Evolutionary conservation across 2,888 invertebrate genomes (phyloP).

Genomic region (Eilema caniola): DNA sequence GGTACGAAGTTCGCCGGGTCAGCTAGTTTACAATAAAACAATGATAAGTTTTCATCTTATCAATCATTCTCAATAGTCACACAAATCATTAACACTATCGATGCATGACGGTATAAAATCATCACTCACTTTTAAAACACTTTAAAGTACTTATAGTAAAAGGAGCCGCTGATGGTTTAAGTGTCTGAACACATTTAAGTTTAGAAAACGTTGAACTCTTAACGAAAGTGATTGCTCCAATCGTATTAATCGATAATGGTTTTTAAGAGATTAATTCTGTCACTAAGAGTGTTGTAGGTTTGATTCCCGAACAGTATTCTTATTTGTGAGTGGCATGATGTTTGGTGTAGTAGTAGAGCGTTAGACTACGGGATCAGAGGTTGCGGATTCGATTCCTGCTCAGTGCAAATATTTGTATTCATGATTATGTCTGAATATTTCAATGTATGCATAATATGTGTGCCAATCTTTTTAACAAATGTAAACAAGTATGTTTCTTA

Average conservation of each 20-base stretch:
- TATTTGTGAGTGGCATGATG: neutral
- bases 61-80: neutral
- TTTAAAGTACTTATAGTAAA: neutral
- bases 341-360: neutral
- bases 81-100: neutral
- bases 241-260: neutral
- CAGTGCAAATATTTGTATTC: neutral
- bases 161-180: neutral
- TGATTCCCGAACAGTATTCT: neutral
- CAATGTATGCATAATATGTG: no score
- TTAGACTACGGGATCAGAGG: neutral
- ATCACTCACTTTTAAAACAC: conserved; percentile 1
- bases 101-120: neutral
- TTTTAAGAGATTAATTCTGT: neutral
- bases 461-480: neutral
- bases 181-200: neutral
- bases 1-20: no score
- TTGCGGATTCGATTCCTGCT: neutral
- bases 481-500: neutral
- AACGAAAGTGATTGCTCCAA: neutral
- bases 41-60: neutral
- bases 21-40: neutral
- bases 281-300: neutral
- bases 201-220: neutral
- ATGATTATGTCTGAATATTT: neutral